Evolutionary conservation across 2,888 invertebrate species (phyloP).

Genomic region (Sepiola atlantica): DNA sequence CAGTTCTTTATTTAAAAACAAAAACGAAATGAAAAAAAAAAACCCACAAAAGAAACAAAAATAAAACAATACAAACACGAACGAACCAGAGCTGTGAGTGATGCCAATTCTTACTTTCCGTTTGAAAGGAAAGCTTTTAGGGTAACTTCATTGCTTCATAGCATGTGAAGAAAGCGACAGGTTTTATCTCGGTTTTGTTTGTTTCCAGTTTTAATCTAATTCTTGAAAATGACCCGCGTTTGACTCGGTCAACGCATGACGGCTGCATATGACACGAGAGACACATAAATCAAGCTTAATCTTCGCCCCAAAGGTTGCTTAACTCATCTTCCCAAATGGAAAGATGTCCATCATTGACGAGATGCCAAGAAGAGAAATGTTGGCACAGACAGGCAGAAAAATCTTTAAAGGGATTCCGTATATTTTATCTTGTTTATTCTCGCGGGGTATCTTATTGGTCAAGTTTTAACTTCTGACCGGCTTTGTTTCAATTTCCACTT

Average conservation of each 20-base stretch:
- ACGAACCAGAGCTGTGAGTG: background rate
- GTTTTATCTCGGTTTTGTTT: background rate
- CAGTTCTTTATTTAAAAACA: background rate
- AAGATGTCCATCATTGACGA: background rate
- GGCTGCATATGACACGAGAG: background rate
- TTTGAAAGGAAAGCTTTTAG: background rate
- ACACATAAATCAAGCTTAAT: background rate
- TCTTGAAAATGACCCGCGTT: background rate
- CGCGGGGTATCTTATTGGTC: background rate
- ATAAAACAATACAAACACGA: background rate
- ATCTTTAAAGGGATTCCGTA: background rate
- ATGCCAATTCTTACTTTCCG: background rate
- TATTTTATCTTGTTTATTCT: background rate
- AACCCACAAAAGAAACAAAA: background rate
- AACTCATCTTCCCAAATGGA: constrained; percentile 10
- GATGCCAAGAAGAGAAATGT: background rate
- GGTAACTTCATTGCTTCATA: background rate
- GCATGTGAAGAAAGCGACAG: background rate
- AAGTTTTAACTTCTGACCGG: background rate
- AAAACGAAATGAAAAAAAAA: no score
- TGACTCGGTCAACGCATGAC: background rate
- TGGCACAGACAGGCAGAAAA: background rate
- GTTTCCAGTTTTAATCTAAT: background rate
- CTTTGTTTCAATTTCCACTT: background rate
- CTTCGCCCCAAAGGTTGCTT: constrained; percentile 32